Conservation (phyloP, 2,888 invertebrate genomes). For the Eutolmus rufibarbis region DNA sequence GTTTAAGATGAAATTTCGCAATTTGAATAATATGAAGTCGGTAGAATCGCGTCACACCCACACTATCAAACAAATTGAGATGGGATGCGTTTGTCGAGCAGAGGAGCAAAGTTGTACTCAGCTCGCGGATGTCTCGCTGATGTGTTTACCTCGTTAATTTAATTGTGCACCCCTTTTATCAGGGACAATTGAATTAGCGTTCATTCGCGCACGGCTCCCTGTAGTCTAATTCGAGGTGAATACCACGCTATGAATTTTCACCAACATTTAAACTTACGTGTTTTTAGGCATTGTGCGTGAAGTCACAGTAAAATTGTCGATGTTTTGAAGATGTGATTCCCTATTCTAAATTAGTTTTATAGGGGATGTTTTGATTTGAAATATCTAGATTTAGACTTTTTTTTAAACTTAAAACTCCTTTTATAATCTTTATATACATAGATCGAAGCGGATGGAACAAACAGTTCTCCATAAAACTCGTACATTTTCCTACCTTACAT, state of each 20-base stretch:
- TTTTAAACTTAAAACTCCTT: no score
- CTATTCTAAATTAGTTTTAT: not conserved
- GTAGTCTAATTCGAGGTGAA: not conserved
- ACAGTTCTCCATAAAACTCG: no score
- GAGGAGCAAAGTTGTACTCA: not conserved
- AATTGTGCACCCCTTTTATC: not conserved
- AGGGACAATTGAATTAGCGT: not conserved
- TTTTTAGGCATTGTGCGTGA: not conserved
- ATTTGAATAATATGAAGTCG: not conserved
- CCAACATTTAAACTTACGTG: not conserved
- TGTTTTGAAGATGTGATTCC: not conserved
- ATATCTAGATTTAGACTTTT: no score
- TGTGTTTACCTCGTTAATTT: not conserved
- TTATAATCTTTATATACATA: no score
- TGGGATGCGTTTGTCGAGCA: not conserved
- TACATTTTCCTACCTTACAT: no score
- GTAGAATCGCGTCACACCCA: not conserved
- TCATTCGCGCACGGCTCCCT: not conserved
- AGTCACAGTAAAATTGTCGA: not conserved
- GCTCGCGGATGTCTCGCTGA: not conserved
- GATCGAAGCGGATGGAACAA: no score
- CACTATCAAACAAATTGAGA: not conserved
- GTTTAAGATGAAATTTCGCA: not conserved
- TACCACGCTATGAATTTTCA: not conserved
- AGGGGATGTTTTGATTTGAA: no score